phyloP scores from a whole-genome alignment of 2,797 vertebrate species.

The Hemibagrus guttatus region DNA sequence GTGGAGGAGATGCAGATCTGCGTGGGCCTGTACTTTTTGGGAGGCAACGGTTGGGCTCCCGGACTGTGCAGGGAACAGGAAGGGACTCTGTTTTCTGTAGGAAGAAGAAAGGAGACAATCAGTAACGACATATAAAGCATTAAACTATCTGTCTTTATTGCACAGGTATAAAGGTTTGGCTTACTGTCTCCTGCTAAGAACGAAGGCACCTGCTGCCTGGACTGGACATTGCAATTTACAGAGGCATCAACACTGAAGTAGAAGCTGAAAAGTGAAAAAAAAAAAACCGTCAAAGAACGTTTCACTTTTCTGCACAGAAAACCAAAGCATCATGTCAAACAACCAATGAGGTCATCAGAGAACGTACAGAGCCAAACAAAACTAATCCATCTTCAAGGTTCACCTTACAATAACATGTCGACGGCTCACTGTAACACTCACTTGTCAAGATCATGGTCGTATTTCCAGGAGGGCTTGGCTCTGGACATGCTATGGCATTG shows the following conservation, averaged over 20 bases:
- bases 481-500: slow-evolving; percentile 84
- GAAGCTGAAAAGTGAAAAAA: slow-evolving; percentile 68
- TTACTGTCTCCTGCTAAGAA: slow-evolving; percentile 71
- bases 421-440: slow-evolving; percentile 71
- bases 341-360: slow-evolving; percentile 11
- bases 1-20: slow-evolving; percentile 71
- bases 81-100: slow-evolving; percentile 47
- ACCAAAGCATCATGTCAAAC: not conserved
- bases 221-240: slow-evolving; percentile 75
- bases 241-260: slow-evolving; percentile 83
- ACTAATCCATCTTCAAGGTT: slow-evolving; percentile 28
- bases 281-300: not conserved
- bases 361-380: slow-evolving; percentile 27
- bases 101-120: slow-evolving; percentile 17
- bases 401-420: slow-evolving; percentile 31
- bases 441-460: slow-evolving; percentile 80
- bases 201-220: slow-evolving; percentile 71
- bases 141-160: not conserved
- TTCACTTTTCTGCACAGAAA: slow-evolving; percentile 18
- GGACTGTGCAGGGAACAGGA: slow-evolving; percentile 62
- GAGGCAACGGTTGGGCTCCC: slow-evolving; percentile 71
- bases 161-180: slow-evolving; percentile 42
- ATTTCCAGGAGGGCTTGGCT: slow-evolving; percentile 84
- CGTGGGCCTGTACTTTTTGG: slow-evolving; percentile 76
- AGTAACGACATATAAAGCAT: not conserved